These are phyloP conservation scores for Mastacembelus armatus DNA, from an alignment of 2,797 vertebrate genomes.

Conservation along the genomic window DNA sequence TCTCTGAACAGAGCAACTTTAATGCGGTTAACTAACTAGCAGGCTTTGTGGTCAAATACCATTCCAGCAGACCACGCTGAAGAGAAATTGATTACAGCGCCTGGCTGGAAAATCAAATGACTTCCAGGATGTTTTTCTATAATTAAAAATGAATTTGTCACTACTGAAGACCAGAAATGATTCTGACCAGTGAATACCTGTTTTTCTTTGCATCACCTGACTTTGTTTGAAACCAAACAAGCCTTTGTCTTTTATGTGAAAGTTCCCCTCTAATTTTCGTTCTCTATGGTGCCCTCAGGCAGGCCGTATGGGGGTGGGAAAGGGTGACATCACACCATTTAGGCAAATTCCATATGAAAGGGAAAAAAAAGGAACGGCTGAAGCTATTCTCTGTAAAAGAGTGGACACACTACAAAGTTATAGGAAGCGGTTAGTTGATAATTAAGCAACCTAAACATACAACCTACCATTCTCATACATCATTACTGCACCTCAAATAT, in stretches of 20 bases:
- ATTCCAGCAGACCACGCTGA: conserved; percentile 58
- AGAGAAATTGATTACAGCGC: conserved; percentile 74
- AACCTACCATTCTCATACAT: conserved; percentile 63
- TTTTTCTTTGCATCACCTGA: conserved; percentile 81
- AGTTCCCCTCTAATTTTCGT: conserved; percentile 83
- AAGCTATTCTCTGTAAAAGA: conserved; percentile 73
- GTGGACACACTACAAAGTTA: conserved; percentile 80
- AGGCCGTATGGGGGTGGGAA: conserved; percentile 56
- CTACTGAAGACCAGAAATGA: conserved; percentile 55
- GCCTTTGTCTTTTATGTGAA: conserved; percentile 81
- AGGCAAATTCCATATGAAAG: conserved; percentile 78
- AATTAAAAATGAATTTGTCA: conserved; percentile 73
- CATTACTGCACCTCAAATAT: conserved; percentile 61
- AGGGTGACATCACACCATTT: conserved; percentile 79
- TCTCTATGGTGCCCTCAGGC: conserved; percentile 72
- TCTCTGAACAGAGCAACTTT: conserved; percentile 66
- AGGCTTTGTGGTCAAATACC: conserved; percentile 67
- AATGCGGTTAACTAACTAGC: conserved; percentile 76
- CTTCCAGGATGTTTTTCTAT: conserved; percentile 71
- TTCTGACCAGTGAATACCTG: conserved; percentile 71
- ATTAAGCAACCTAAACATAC: conserved; percentile 74
- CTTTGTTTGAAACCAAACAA: conserved; percentile 71
- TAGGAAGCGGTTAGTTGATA: conserved; percentile 78
- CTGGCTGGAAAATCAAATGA: conserved; percentile 67
- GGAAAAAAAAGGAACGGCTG: conserved; percentile 44